Percentiles rank a stretch among this genome's conserved stretches.
These are phyloP conservation scores for Struthio camelus DNA, from an alignment of 2,113 vertebrate species.

Conservation along the genomic window DNA sequence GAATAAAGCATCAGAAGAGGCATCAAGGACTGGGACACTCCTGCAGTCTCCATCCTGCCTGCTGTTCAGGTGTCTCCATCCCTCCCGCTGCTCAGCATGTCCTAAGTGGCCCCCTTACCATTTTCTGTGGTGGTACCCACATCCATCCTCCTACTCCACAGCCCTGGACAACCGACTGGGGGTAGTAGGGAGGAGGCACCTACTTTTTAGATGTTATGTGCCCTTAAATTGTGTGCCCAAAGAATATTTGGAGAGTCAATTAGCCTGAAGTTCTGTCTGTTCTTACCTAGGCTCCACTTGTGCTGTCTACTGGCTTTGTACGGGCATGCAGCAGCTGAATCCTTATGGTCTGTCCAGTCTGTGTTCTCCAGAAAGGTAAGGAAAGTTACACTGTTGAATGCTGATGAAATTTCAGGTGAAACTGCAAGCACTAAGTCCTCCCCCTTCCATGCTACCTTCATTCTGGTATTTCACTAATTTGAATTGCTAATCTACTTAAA, in stretches of 20 bases:
- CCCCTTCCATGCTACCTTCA: neutral
- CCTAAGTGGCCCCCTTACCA: neutral
- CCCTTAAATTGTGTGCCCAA: neutral
- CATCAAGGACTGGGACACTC: neutral
- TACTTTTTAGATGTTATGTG: neutral
- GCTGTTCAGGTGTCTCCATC: neutral
- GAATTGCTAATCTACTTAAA: constrained; percentile 67
- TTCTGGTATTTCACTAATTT: constrained; percentile 53
- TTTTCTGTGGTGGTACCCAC: neutral
- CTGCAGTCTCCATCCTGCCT: neutral
- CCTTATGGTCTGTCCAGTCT: neutral
- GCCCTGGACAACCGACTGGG: neutral
- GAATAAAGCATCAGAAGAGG: neutral
- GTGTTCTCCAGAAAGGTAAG: neutral
- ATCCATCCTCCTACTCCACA: neutral
- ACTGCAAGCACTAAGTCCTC: neutral
- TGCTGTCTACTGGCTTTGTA: neutral
- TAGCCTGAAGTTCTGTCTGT: neutral
- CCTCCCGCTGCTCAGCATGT: neutral
- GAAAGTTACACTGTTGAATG: neutral
- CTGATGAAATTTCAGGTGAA: constrained; percentile 32
- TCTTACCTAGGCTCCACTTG: neutral
- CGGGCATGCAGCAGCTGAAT: neutral
- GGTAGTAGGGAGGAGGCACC: neutral
- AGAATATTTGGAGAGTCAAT: neutral